These are phyloP conservation scores for Umimayanthus kanabou DNA, from an alignment of 92 coral and sea anemone genomes.

Conservation along the genomic window DNA sequence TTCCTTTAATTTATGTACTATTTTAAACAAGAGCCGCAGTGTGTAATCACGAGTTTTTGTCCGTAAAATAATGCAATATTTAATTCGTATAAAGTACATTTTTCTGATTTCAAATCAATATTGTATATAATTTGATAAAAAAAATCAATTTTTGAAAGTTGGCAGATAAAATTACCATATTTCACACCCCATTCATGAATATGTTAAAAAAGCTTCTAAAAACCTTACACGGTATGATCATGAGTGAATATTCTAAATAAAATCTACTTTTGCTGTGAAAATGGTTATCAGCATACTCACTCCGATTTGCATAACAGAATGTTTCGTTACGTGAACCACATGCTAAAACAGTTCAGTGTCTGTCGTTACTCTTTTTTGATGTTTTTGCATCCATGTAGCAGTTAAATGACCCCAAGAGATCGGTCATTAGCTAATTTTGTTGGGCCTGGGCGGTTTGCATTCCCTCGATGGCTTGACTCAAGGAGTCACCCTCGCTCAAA, in stretches of 20 bases:
- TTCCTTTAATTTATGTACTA: slow-evolving; percentile 56
- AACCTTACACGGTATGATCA: slow-evolving; percentile 58
- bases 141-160: not conserved
- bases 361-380: slow-evolving; percentile 49
- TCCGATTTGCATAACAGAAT: slow-evolving; percentile 56
- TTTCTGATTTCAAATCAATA: slow-evolving; percentile 46
- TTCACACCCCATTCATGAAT: no score
- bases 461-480: slow-evolving; percentile 58
- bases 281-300: slow-evolving; percentile 51
- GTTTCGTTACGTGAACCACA: slow-evolving; percentile 53
- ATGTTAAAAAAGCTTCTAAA: no score
- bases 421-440: slow-evolving; percentile 49
- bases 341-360: slow-evolving; percentile 52
- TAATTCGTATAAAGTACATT: slow-evolving; percentile 48
- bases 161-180: no score
- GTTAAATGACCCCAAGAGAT: slow-evolving; percentile 54
- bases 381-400: slow-evolving; percentile 41
- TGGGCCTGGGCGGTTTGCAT: slow-evolving; percentile 59
- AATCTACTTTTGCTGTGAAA: slow-evolving; percentile 60
- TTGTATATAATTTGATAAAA: slow-evolving; percentile 54
- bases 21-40: slow-evolving; percentile 53
- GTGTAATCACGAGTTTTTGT: slow-evolving; percentile 52
- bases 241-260: slow-evolving; percentile 61
- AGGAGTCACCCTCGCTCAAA: slow-evolving; percentile 50
- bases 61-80: slow-evolving; percentile 39